A percentile compares a stretch with the other conserved stretches of the same genome.
Evolutionary conservation across 2,113 vertebrate genomes (phyloP).

Genomic region (Nyctibius bracteatus): DNA sequence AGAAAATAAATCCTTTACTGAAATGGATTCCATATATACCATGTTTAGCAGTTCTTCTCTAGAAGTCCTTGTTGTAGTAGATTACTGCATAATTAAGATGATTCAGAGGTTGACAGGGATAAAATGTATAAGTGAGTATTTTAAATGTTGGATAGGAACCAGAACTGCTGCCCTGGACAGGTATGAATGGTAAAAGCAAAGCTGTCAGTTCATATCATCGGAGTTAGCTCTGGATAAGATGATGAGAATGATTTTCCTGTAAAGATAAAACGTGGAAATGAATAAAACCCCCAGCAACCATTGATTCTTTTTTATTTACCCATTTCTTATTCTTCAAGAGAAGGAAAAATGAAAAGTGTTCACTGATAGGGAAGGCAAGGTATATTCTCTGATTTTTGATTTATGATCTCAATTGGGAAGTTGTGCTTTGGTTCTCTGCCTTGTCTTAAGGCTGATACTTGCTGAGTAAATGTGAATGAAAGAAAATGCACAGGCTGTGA

Average conservation of each 20-base stretch:
- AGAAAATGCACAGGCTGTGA: not conserved
- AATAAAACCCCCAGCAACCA: not conserved
- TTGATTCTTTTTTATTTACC: not conserved
- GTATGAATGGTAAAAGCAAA: not conserved
- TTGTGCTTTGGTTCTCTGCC: not conserved
- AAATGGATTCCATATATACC: not conserved
- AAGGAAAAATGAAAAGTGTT: not conserved
- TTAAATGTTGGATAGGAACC: not conserved
- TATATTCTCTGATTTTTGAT: not conserved
- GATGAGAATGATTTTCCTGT: not conserved
- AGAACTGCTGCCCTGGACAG: not conserved
- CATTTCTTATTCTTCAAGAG: not conserved
- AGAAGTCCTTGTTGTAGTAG: not conserved
- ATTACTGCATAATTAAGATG: not conserved
- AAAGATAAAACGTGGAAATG: not conserved
- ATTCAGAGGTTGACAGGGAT: not conserved
- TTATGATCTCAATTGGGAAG: not conserved
- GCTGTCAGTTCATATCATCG: not conserved
- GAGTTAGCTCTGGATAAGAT: not conserved
- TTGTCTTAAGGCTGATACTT: not conserved
- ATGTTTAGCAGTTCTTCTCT: not conserved
- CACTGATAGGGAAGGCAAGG: rapidly evolving
- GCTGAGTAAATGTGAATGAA: not conserved
- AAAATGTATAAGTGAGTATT: not conserved
- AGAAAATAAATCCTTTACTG: not conserved